These are phyloP conservation scores for Mesochorus sp. DNA, from an alignment of 2,888 invertebrate genomes.

Conservation along the genomic window DNA sequence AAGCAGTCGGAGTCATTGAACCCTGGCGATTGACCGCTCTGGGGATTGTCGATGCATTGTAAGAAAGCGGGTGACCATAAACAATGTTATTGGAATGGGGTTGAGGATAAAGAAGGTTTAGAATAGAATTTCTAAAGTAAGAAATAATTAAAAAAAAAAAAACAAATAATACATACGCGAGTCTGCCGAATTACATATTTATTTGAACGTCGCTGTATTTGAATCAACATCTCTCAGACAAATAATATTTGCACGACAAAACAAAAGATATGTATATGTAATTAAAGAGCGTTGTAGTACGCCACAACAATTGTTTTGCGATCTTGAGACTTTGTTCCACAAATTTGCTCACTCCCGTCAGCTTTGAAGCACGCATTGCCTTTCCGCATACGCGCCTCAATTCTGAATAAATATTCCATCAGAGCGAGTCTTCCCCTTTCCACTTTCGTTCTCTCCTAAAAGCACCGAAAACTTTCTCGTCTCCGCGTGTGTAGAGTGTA, in stretches of 20 bases:
- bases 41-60: neutral
- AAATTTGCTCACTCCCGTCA: constrained; percentile 3
- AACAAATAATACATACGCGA: no score
- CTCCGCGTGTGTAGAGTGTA: neutral
- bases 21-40: neutral
- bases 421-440: neutral
- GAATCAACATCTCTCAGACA: no score
- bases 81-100: no score
- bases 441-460: neutral
- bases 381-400: neutral
- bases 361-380: neutral
- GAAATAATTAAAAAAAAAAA: no score
- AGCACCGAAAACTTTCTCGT: constrained; percentile 16
- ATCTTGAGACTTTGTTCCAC: constrained; percentile 16
- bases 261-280: constrained; percentile 11
- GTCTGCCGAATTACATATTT: no score
- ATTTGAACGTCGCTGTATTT: no score
- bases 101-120: no score
- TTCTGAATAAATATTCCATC: constrained; percentile 43
- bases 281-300: constrained; percentile 23
- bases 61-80: neutral
- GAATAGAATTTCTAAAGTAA: no score
- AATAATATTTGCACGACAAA: no score
- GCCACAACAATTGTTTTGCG: neutral
- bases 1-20: constrained; percentile 1